Conservation (phyloP, 2,113 vertebrate species). For the Gobiocypris rarus region DNA sequence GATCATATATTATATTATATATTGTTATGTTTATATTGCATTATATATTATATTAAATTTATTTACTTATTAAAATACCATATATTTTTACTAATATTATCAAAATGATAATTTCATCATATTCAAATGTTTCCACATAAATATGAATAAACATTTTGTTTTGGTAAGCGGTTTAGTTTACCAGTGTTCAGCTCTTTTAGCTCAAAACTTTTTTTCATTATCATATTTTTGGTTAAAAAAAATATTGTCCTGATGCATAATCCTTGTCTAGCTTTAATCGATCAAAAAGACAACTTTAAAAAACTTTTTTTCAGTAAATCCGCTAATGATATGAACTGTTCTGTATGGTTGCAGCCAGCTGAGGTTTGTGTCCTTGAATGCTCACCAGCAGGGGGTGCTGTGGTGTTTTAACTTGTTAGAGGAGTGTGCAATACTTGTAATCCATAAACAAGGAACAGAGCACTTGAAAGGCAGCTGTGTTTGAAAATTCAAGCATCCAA, state of each 20-base stretch:
- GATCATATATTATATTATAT: neutral
- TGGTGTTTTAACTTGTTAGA: constrained; percentile 23
- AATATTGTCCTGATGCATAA: too few relatives aligned
- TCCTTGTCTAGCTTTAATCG: too few relatives aligned
- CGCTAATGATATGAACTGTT: neutral
- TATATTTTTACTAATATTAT: neutral
- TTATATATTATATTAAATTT: too few relatives aligned
- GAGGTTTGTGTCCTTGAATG: neutral
- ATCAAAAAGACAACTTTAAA: too few relatives aligned
- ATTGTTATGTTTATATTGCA: too few relatives aligned
- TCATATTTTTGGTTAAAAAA: too few relatives aligned
- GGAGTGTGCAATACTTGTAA: neutral
- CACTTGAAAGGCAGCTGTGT: neutral
- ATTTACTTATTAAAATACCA: neutral
- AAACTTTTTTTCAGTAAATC: neutral
- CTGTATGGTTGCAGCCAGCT: neutral
- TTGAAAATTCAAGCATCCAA: neutral
- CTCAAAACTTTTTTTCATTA: too few relatives aligned
- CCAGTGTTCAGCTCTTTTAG: too few relatives aligned
- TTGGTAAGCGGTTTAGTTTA: too few relatives aligned
- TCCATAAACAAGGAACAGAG: neutral
- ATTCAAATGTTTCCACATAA: neutral
- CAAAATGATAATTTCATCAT: neutral
- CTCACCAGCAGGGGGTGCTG: constrained; percentile 57
- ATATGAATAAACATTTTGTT: too few relatives aligned